Conservation (phyloP, 1,140 invertebrate species). For the Brachionus paranguensis region DNA sequence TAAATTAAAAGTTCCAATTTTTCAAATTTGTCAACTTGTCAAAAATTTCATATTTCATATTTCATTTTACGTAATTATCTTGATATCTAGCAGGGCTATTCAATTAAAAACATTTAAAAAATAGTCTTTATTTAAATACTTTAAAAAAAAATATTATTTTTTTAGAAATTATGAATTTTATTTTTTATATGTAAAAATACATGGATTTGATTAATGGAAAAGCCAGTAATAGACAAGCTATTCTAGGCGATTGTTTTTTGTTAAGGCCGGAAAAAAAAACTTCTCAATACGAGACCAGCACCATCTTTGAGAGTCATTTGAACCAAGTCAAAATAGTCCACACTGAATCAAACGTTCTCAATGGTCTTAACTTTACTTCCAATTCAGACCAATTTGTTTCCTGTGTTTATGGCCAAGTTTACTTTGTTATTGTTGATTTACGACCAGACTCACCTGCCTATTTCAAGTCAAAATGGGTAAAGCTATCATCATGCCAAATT, state of each 20-base stretch:
- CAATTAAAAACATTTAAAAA: no score
- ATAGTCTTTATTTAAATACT: no score
- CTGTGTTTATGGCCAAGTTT: neutral
- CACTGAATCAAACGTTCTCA: neutral
- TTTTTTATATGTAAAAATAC: neutral
- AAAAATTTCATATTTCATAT: no score
- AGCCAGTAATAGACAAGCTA: neutral
- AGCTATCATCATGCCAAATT: neutral
- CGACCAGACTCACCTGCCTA: neutral
- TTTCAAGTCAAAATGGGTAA: neutral
- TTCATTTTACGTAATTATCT: no score
- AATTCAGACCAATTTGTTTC: neutral
- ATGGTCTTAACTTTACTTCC: neutral
- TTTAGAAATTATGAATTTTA: neutral
- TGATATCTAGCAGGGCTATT: no score
- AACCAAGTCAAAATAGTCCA: neutral
- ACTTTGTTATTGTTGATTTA: slow-evolving; percentile 10
- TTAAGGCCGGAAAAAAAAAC: neutral
- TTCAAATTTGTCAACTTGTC: no score
- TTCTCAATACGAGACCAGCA: neutral
- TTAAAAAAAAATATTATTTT: neutral
- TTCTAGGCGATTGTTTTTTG: neutral
- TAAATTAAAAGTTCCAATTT: no score
- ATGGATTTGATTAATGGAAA: neutral
- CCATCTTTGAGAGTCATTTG: neutral